phyloP scores from a whole-genome alignment of 2,888 invertebrate genomes.

The Eulithis testata region DNA sequence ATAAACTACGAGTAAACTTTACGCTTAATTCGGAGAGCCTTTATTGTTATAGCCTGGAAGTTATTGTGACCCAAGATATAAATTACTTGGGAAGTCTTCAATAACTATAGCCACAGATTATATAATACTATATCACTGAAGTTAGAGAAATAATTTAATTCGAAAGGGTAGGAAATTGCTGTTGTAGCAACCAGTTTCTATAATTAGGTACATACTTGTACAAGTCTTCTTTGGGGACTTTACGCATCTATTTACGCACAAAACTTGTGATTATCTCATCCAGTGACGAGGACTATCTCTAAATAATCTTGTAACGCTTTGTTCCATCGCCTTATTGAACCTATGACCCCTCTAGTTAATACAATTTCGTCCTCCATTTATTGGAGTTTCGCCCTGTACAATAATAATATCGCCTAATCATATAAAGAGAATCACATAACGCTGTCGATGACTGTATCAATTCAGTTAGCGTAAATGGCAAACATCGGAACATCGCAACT shows the following conservation, averaged over 20 bases:
- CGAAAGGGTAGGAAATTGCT: not conserved
- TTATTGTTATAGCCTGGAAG: conserved; percentile 33
- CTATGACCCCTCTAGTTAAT: conserved; percentile 21
- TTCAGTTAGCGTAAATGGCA: conserved; percentile 51
- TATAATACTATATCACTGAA: conserved; percentile 14
- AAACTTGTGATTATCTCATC: conserved; percentile 9
- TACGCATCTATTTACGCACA: not conserved
- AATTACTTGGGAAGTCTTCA: conserved; percentile 29
- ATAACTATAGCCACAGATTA: conserved; percentile 26
- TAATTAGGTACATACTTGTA: too few relatives aligned
- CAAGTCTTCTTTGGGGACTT: too few relatives aligned
- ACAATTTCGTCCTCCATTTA: conserved; percentile 34
- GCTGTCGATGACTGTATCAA: conserved; percentile 46
- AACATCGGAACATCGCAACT: conserved; percentile 40
- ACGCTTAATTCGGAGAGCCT: conserved; percentile 34
- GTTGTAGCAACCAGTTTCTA: not conserved
- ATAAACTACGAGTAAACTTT: conserved; percentile 35
- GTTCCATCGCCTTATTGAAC: conserved; percentile 20
- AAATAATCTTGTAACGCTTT: conserved; percentile 14
- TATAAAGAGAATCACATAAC: conserved; percentile 41
- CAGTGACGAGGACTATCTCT: conserved; percentile 1
- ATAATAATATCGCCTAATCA: conserved; percentile 38
- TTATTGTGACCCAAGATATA: conserved; percentile 32
- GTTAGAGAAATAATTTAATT: conserved; percentile 18
- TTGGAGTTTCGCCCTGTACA: conserved; percentile 30